Evolutionary conservation across 1,140 invertebrate genomes (phyloP).

Genomic region (Ganaspis sp.): DNA sequence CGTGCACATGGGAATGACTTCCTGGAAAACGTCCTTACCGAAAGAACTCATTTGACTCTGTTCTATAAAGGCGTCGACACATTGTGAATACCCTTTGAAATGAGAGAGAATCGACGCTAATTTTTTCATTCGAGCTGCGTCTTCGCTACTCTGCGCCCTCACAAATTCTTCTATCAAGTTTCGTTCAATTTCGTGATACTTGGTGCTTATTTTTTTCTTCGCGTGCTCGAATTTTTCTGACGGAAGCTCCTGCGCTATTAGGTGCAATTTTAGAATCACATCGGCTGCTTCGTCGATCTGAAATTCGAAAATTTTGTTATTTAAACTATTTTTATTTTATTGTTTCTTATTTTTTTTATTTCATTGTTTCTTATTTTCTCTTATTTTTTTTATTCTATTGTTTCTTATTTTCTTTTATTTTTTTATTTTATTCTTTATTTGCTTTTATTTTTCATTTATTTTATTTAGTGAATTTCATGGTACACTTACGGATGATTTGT

Average conservation of each 20-base stretch:
- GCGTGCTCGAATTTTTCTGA: constrained; percentile 91
- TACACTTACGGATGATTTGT: constrained; percentile 88
- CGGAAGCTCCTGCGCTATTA: constrained; percentile 96
- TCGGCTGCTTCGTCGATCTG: constrained; percentile 97
- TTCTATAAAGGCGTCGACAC: constrained; percentile 97
- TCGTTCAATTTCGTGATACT: constrained; percentile 96
- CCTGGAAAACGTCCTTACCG: constrained; percentile 91
- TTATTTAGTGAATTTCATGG: too few species aligned
- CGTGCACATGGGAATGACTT: constrained; percentile 93
- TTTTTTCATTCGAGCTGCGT: constrained; percentile 94
- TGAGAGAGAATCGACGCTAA: constrained; percentile 94
- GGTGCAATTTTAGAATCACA: constrained; percentile 97
- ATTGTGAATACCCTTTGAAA: constrained; percentile 97
- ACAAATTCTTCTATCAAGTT: constrained; percentile 97
- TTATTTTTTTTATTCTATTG: too few species aligned
- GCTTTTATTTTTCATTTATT: too few species aligned
- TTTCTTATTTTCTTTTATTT: too few species aligned
- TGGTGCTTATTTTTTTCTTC: constrained; percentile 92
- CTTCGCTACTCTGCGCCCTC: constrained; percentile 88
- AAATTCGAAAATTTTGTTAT: constrained; percentile 52
- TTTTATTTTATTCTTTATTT: too few species aligned
- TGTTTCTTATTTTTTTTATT: too few species aligned
- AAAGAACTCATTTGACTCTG: constrained; percentile 92
- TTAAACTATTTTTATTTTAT: constrained; percentile 30
- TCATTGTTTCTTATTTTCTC: too few species aligned